phyloP scores from a whole-genome alignment of 2,797 vertebrate species.

The Peromyscus melanophrys region DNA sequence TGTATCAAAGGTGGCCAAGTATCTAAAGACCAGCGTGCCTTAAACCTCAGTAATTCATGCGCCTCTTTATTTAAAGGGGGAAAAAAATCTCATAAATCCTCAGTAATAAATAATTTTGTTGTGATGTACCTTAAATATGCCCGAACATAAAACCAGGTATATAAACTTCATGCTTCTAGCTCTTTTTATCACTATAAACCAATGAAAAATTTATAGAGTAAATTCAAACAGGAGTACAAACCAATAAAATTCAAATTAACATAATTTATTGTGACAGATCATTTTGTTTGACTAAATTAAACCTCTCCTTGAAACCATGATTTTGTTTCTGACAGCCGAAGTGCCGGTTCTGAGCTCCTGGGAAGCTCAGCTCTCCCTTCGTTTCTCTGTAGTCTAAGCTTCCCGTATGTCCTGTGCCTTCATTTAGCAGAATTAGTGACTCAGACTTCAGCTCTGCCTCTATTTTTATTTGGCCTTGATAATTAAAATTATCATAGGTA shows the following conservation, averaged over 20 bases:
- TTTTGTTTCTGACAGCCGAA: conserved; percentile 27
- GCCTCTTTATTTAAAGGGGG: conserved; percentile 60
- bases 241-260: conserved; percentile 66
- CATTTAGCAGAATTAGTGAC: neutral
- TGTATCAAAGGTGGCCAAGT: conserved; percentile 36
- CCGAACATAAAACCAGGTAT: conserved; percentile 50
- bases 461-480: conserved; percentile 65
- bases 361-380: neutral
- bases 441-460: conserved; percentile 50
- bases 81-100: conserved; percentile 37
- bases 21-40: conserved; percentile 59
- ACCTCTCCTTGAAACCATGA: neutral
- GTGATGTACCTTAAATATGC: conserved; percentile 68
- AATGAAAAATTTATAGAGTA: conserved; percentile 71
- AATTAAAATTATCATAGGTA: neutral
- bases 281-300: conserved; percentile 61
- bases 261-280: conserved; percentile 63
- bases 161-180: conserved; percentile 50
- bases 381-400: neutral
- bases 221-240: conserved; percentile 65
- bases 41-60: conserved; percentile 47
- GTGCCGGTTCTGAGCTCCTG: neutral
- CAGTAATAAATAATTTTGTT: conserved; percentile 68
- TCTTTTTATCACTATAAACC: conserved; percentile 63
- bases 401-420: neutral